A percentile compares a stretch with the other conserved stretches of the same genome.
These are phyloP conservation scores for Ascaphus truei DNA, from an alignment of 2,113 vertebrate species.

Conservation along the genomic window DNA sequence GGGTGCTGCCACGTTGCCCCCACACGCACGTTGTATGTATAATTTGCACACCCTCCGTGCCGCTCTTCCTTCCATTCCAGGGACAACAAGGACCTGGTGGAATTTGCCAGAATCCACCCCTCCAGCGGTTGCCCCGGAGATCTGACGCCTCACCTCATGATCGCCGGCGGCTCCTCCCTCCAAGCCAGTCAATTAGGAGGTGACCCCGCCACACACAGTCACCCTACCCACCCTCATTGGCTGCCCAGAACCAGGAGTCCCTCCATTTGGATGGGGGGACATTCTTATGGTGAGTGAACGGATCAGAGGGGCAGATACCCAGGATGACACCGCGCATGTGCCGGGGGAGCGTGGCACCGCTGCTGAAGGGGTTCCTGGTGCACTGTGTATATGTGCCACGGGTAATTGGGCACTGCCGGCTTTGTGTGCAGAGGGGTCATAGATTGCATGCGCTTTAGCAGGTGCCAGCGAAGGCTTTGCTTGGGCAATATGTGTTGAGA, in stretches of 20 bases:
- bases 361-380: not conserved
- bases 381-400: not conserved
- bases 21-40: no score
- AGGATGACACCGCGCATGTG: rapidly evolving
- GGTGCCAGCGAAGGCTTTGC: no score
- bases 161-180: conserved; percentile 77
- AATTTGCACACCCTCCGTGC: not conserved
- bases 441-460: no score
- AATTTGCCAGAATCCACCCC: conserved; percentile 86
- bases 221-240: conserved; percentile 89
- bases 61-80: conserved; percentile 46
- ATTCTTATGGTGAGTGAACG: conserved; percentile 87
- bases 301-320: rapidly evolving
- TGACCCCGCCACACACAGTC: conserved; percentile 74
- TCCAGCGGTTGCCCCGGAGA: conserved; percentile 86
- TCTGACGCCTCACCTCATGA: conserved; percentile 86
- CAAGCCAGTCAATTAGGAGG: conserved; percentile 79
- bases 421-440: no score
- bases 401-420: no score
- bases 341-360: not conserved
- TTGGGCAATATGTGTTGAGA: no score
- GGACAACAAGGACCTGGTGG: conserved; percentile 90
- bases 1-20: no score
- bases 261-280: conserved; percentile 94
- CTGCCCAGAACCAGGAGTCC: conserved; percentile 92